Evolutionary conservation across 2,888 invertebrate species (phyloP).

Genomic region (Drosophila atripex): DNA sequence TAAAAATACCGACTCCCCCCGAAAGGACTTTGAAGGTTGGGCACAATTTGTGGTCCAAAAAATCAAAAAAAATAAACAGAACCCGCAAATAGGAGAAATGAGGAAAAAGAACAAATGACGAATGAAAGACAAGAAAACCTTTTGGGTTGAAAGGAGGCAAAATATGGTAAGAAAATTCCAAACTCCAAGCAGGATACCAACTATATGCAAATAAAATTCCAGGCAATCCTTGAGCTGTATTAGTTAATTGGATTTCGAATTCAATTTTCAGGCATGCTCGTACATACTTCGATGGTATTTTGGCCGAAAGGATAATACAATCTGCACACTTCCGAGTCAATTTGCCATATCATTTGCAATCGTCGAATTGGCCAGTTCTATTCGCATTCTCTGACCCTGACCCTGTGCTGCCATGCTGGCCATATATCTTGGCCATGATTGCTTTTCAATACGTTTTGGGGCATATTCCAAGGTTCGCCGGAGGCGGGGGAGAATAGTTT

Average conservation of each 20-base stretch:
- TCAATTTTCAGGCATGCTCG: conserved; percentile 18
- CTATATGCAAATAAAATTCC: conserved; percentile 24
- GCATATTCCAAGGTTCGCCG: conserved; percentile 58
- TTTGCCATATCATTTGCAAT: conserved; percentile 56
- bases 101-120: conserved; percentile 17
- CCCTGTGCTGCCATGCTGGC: conserved; percentile 40
- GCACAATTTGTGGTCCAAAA: neutral
- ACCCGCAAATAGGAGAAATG: conserved; percentile 6
- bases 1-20: conserved; percentile 10
- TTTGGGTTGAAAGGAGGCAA: conserved; percentile 1
- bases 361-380: conserved; percentile 39
- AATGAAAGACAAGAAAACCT: conserved; percentile 35
- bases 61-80: neutral
- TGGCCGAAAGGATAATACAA: conserved; percentile 10
- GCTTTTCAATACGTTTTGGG: conserved; percentile 54
- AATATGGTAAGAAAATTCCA: conserved; percentile 10
- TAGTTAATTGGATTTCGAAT: conserved; percentile 30
- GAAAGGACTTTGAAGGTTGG: neutral
- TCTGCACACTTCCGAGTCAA: conserved; percentile 36
- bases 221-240: neutral
- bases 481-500: conserved; percentile 14
- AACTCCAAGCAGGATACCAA: neutral
- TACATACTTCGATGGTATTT: neutral
- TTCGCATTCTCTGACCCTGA: conserved; percentile 6
- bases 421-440: conserved; percentile 59